Evolutionary conservation across 1,140 invertebrate species (phyloP), one percentile per base, ranked within the genome.

Genomic region (Meloidogyne chitwoodi): DNA sequence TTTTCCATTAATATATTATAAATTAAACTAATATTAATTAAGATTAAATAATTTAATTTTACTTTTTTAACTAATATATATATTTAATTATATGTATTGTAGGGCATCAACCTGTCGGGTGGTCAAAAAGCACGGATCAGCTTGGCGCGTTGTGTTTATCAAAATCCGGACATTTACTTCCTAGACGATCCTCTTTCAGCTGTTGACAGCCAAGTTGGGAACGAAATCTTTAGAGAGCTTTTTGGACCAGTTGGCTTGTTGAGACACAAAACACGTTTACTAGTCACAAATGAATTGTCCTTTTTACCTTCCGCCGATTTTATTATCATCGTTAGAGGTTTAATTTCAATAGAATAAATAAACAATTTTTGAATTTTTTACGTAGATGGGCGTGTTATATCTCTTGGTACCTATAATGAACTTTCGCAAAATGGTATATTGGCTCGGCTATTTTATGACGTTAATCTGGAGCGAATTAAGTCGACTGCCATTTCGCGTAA

Each of bases 41-140:
- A n/a, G n/a, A n/a, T n/a, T n/a, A n/a, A n/a, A n/a, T n/a, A n/a
- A n/a, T n/a, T n/a, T n/a, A n/a, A n/a, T n/a, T n/a, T n/a, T n/a
- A n/a, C n/a, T n/a, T n/a, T n/a, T n/a, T n/a, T n/a, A n/a, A n/a
- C n/a, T n/a, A n/a, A n/a, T n/a, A n/a, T n/a, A n/a, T n/a, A n/a
- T n/a, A n/a, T n/a, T n/a, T n/a, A n/a, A 76, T 12, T 66, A 14
- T 56, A 48, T 31, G 6, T 75, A 75, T 63, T 78, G 67, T 74
- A 89, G 88, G 93, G 93, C 65, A 95, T 98, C 79, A 98, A 97
- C 89, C 89, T 99, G n/a, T 56, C 48, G n/a, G 96, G 96, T 66
- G 96, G 96, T 31, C 96, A 99, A 87, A 98, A 98, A 87, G 94
- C 96, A 88, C 90, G 96, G 82, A 93, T 98, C n/a, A 94, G 93